Evolutionary conservation across 2,888 invertebrate species (phyloP), one percentile per base, ranked within the genome.

Genomic region (Belgica antarctica): DNA sequence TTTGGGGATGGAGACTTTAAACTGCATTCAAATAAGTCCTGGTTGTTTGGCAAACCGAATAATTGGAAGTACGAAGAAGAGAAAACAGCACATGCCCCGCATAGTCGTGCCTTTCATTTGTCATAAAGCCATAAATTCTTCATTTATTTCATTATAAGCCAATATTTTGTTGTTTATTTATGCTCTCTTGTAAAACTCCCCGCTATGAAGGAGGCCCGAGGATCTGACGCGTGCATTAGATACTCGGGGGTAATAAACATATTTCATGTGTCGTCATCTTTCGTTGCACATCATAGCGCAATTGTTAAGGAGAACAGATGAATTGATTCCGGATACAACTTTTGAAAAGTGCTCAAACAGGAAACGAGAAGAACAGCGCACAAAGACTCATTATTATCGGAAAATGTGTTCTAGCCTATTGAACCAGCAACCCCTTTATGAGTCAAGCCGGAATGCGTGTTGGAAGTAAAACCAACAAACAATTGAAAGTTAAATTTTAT

Each of bases 131-230:
- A 68, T 68, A 68, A 68, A 68, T 68, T 68, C 68, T 68, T 68
- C 68, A 68, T 24, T 63, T 57, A 68, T 68, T 68, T 68, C 68
- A 52, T 68, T 68, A 68, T 68, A 68, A 68, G 68, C 68, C 68
- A 68, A 68, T 68, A 68, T 68, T 68, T 68, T 68, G 68, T 68
- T 68, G 68, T 68, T 68, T 68, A 68, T 68, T 68, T 68, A 68
- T 68, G 68, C 47, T 68, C 47, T 52, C 65, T 68, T 47, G 52
- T 15, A 22, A 57, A 52, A 57, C 68, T 52, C 68, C 34, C 68
- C 52, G 68, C 68, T 68, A 68, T 68, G 68, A 46, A 34, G 22
- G 8, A 34, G 57, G 68, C 65, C 46, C 24, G 17, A 66, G 46
- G 65, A 52, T 52, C 52, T 28, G 65, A 46, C 65, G 65, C 65